Evolutionary conservation across 2,797 vertebrate genomes (phyloP).

Genomic region (Pangasius krempfi): DNA sequence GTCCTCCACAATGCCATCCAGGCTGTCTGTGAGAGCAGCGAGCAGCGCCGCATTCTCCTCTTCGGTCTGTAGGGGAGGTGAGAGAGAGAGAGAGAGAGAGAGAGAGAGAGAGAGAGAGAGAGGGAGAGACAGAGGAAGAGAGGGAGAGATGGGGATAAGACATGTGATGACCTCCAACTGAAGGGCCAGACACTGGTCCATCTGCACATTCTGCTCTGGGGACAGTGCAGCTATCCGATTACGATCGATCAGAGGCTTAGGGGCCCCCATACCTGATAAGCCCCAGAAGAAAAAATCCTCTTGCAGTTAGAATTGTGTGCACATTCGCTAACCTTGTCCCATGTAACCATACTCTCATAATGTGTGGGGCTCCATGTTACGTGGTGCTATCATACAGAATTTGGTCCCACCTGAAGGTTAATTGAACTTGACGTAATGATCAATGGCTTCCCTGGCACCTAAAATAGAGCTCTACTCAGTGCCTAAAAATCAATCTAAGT

Average conservation of each 20-base stretch:
- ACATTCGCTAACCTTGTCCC: conserved; percentile 2
- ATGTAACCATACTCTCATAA: conserved; percentile 1
- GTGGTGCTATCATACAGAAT: conserved; percentile 32
- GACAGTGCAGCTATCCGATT: conserved; percentile 23
- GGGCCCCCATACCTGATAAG: background rate
- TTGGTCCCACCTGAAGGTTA: conserved; percentile 60
- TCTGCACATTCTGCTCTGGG: conserved; percentile 35
- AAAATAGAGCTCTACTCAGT: conserved; percentile 44
- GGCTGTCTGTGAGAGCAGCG: conserved; percentile 91
- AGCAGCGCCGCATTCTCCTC: conserved; percentile 95
- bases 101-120: conserved; percentile 44
- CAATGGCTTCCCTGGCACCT: conserved; percentile 50
- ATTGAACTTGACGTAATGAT: conserved; percentile 47
- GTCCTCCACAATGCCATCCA: conserved; percentile 94
- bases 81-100: background rate
- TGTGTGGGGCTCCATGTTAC: background rate
- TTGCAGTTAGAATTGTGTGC: background rate
- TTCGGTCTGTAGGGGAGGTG: conserved; percentile 81
- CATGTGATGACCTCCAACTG: conserved; percentile 35
- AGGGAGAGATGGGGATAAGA: background rate
- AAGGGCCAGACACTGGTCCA: conserved; percentile 14
- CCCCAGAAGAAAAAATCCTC: background rate
- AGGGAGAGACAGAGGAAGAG: background rate
- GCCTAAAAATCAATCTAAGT: conserved; percentile 62
- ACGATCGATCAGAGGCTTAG: conserved; percentile 16